These are phyloP conservation scores for Anthoscopus minutus DNA, from an alignment of 2,113 vertebrate genomes.

Conservation along the genomic window DNA sequence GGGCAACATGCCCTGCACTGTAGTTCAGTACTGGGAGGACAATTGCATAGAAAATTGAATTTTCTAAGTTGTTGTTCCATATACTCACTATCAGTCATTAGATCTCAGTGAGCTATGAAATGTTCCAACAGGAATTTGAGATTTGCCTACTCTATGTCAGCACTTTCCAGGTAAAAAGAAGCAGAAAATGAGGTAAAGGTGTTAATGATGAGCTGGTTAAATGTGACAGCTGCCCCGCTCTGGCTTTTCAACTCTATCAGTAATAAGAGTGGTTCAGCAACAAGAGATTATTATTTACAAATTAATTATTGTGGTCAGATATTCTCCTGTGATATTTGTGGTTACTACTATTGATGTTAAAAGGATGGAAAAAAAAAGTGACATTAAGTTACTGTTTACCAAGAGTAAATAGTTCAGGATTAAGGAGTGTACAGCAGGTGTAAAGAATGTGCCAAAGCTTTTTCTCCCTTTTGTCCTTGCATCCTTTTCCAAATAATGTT, in stretches of 20 bases:
- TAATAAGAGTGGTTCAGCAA: background rate
- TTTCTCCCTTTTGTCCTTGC: background rate
- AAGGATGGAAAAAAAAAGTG: background rate
- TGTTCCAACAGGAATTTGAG: background rate
- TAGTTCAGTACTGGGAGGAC: background rate
- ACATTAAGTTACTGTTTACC: background rate
- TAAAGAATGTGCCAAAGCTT: background rate
- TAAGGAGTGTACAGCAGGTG: no score
- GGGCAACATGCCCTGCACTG: background rate
- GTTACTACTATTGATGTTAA: background rate
- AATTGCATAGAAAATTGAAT: background rate
- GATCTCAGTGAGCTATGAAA: background rate
- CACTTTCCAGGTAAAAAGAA: background rate
- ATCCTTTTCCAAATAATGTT: background rate
- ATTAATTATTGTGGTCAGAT: background rate
- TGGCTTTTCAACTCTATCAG: background rate
- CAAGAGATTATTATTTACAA: background rate
- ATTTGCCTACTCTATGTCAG: background rate
- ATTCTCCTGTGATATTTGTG: background rate
- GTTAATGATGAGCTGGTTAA: background rate
- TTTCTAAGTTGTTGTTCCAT: background rate
- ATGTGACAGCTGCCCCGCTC: background rate
- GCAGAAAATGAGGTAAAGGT: background rate
- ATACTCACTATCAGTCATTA: background rate
- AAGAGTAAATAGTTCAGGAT: background rate